These are phyloP conservation scores for Leptatherina wallacei DNA, from an alignment of 2,797 vertebrate species.

Conservation along the genomic window DNA sequence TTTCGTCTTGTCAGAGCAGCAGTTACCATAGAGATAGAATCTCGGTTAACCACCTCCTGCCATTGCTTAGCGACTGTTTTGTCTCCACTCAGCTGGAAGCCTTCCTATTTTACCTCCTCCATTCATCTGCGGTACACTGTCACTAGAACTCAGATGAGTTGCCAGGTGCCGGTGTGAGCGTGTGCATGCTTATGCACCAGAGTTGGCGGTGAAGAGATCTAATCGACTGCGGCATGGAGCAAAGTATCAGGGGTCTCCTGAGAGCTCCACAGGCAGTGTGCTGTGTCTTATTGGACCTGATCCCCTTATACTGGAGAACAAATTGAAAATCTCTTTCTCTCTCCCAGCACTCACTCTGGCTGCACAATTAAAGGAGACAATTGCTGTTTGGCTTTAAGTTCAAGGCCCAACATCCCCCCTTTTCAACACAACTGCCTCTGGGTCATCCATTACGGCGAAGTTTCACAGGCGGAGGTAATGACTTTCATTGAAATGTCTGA, in stretches of 20 bases:
- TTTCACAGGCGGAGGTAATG: conserved; percentile 59
- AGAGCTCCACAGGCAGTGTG: conserved; percentile 65
- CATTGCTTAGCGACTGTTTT: conserved; percentile 29
- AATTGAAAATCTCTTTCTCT: conserved; percentile 83
- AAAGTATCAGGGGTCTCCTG: conserved; percentile 63
- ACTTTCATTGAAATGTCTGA: conserved; percentile 66
- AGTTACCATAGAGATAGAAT: conserved; percentile 64
- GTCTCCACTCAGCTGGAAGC: conserved; percentile 17
- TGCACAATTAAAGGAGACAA: conserved; percentile 82
- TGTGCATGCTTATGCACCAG: background rate
- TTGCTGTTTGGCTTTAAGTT: conserved; percentile 75
- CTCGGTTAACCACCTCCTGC: conserved; percentile 42
- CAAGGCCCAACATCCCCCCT: conserved; percentile 42
- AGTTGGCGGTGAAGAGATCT: conserved; percentile 51
- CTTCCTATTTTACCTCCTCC: conserved; percentile 5
- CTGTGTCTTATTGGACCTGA: conserved; percentile 81
- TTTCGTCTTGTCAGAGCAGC: conserved; percentile 36
- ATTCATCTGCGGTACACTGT: background rate
- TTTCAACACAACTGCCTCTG: conserved; percentile 50
- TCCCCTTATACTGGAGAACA: conserved; percentile 76
- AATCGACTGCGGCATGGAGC: conserved; percentile 56
- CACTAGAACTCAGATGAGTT: background rate
- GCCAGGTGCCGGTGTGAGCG: conserved; percentile 20
- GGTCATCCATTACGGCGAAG: conserved; percentile 58
- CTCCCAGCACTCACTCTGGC: conserved; percentile 63